Evolutionary conservation across 2,888 invertebrate species (phyloP), one percentile per base, ranked within the genome.

Genomic region (Acrocyrtus sp.): DNA sequence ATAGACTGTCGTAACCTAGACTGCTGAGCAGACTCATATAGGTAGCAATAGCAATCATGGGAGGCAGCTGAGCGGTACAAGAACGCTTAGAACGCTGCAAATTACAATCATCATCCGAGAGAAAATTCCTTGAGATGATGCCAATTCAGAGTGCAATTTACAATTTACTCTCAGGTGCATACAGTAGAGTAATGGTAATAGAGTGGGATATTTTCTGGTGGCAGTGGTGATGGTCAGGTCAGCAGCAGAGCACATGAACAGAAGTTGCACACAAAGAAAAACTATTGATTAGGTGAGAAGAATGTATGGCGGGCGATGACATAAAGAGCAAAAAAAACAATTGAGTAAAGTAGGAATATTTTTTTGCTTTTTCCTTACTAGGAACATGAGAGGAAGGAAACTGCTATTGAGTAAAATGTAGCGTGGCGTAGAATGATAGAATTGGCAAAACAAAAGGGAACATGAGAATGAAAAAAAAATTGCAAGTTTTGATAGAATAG

Each of bases 51-150:
- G n/a, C n/a, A n/a, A n/a, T n/a, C n/a, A n/a, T n/a, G n/a, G n/a
- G n/a, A n/a, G 41, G 17, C 57, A 39, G 15, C 8, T 29, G 5
- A 26, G 26, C 29, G 10, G 17, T 26, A 26, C 53, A 12, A 29
- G 17, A 19, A 56, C 48, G 15, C 54, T 19, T 17, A 54, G 47
- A 45, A 15, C 34, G 15, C 43, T 22, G 39, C 48, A 19, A 56
- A 66, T 56, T 34, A 56, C 29, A 66, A 66, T 56, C 41, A 63
- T 24, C 53, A 53, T 43, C 53, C 24, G 43, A 68, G 51, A 57
- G 54, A 68, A 68, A 68, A 68, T 68, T 67, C 58, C 67, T 58
- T 66, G 57, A 24, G 27, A 41, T 29, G n/a, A 43, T n/a, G 43
- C 17, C 24, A 19, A 26, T 26, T 2, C 21, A 22, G 12, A 3